Evolutionary conservation across 2,888 invertebrate species (phyloP).

Genomic region (Ophion ellenae): DNA sequence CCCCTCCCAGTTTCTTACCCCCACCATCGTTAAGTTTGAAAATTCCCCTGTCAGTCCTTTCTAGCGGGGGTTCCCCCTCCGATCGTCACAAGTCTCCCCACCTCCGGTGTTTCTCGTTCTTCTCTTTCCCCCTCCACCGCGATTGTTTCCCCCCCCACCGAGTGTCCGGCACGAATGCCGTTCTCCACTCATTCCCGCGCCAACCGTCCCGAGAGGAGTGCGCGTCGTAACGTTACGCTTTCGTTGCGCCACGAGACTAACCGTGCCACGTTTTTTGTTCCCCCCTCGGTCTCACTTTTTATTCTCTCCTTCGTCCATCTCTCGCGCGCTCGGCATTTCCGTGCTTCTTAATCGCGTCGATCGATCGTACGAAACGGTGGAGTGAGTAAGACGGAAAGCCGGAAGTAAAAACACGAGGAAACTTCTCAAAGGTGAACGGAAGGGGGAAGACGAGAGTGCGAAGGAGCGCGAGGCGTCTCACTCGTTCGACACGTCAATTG

Average conservation of each 20-base stretch:
- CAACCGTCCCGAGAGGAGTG: conserved; percentile 79
- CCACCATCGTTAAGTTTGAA: conserved; percentile 54
- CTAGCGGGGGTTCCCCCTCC: conserved; percentile 39
- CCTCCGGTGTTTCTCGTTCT: conserved; percentile 36
- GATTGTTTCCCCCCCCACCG: conserved; percentile 42
- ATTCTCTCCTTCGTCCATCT: background rate
- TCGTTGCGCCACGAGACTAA: conserved; percentile 72
- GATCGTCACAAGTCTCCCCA: conserved; percentile 43
- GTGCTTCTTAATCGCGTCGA: conserved; percentile 21
- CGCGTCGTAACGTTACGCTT: conserved; percentile 73
- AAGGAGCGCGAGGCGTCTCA: background rate
- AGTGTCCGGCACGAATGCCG: conserved; percentile 67
- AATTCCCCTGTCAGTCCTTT: conserved; percentile 51
- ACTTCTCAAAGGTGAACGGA: background rate
- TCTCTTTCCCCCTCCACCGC: conserved; percentile 42
- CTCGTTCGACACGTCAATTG: conserved; percentile 23
- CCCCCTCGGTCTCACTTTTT: conserved; percentile 36
- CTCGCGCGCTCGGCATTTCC: conserved; percentile 5
- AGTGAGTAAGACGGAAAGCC: background rate
- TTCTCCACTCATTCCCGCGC: conserved; percentile 80
- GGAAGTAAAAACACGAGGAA: conserved; percentile 4
- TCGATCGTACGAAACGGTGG: conserved; percentile 10
- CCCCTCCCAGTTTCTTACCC: conserved; percentile 38
- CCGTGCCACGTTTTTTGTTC: conserved; percentile 59
- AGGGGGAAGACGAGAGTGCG: conserved; percentile 9